Base-by-base conservation (phyloP, 2,888 invertebrate species). In the Odontocerum albicorne region DNA sequence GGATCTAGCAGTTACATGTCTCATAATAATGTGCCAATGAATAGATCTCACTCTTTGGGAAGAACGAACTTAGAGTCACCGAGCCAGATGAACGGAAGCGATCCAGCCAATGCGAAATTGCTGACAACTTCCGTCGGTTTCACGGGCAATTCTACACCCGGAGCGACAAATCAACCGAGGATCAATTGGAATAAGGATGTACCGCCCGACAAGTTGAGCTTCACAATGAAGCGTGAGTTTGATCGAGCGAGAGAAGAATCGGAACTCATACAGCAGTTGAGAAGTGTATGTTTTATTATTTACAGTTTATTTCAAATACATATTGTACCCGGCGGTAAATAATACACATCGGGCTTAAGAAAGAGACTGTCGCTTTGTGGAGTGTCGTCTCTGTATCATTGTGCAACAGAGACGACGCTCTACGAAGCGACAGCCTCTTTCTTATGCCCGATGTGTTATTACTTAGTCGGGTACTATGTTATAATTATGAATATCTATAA, bases 201-300 rank as follows among this genome's bases (percentile, higher is more conserved):
- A 61, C 73, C 83, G 33, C 73, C 81, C 0, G 90, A 90, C 62
- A 90, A 90, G 68, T 83, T 92, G 65, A 90, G 89, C 67, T 94
- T 94, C 70, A 95, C 95, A 1, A 92, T 95, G 88, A 84, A 93
- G 66, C 80, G 95, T 63, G 94, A 94, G 71, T 90, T 93, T 62
- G 93, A 95, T 69, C 89, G 91, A 65, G 92, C 92, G 66, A 87
- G 89, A 68, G 94, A 94, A 70, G 94, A 95, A 70, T 85, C 86
- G 4, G 92, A 93, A 67, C 75, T 94, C 64, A 83, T 95, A 67
- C 86, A 88, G 61, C 90, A 92, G 71, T 74, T 96, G 62, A 81
- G 92, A 74, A 83, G 79, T 77, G 94, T 94, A 71, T 82, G 84
- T 71, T 7, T 38, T 15, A 4, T n/a, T n/a, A n/a, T n/a, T n/a